Base-by-base conservation (phyloP, 2,113 vertebrate genomes). In the Machaerirhynchus nigripectus region DNA sequence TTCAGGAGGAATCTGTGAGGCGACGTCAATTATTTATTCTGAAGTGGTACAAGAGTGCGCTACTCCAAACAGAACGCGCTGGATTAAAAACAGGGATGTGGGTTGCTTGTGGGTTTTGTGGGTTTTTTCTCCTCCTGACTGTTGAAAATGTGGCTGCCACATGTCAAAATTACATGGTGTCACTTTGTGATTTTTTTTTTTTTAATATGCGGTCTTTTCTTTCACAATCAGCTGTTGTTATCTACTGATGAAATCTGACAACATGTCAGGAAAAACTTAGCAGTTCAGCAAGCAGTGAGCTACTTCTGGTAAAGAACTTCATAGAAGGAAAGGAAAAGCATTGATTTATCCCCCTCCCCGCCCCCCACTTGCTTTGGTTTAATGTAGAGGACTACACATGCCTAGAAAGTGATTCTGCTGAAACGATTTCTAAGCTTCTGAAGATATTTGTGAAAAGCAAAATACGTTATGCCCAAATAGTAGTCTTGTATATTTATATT, bases 171-270 rank as follows among this genome's bases (percentile, higher is more conserved):
- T 78, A 82, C 7, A 7, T 2, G 10, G n/a, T 86, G 68, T 86
- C 57, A 78, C 33, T 19, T 30, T 67, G 47, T 95, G 74, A 26
- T 49, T 56, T 20, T 55, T 50, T 46, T 40, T 70, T 71, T 80
- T 55, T 35, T 6, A 61, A 57, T 77, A 35, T 0, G 0, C 84
- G 86, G 86, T 91, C 75, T 91, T 88, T 76, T 76, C 31, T 93
- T 95, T 90, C 39, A 77, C 52, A 80, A 47, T 94, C 85, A 84
- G 47, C 79, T 88, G 67, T 91, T 95, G 55, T 92, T 88, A 59
- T 47, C 52, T 95, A 6, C 52, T 85, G 92, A 94, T 85, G 63
- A 92, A 92, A 85, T 52, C 42, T 91, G 91, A 92, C 92, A 96
- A 76, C 57, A 9, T 65, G 87, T 95, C 79, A 94, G 86, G 69